Conservation (phyloP, 2,113 vertebrate genomes). For the Nycticebus coucang region DNA sequence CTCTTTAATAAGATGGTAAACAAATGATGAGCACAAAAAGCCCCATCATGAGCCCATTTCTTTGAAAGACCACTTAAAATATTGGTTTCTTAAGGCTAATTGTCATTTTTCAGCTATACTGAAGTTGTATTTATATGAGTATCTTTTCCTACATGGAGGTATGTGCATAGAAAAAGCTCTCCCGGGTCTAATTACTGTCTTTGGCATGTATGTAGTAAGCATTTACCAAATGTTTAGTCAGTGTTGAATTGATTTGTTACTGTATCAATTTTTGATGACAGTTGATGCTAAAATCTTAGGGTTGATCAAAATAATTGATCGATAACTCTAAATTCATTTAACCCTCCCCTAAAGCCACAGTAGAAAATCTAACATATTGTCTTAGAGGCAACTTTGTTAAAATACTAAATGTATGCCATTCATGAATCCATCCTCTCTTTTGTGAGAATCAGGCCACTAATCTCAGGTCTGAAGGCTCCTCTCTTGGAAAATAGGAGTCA, state of each 20-base stretch:
- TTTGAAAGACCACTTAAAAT: not conserved
- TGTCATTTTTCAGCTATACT: not conserved
- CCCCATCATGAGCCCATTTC: not conserved
- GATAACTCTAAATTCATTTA: not conserved
- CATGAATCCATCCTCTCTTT: too few species aligned
- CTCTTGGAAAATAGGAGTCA: not conserved
- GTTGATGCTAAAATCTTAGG: not conserved
- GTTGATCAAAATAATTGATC: not conserved
- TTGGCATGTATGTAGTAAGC: not conserved
- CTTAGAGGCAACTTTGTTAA: not conserved
- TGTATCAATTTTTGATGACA: not conserved
- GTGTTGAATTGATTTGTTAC: not conserved
- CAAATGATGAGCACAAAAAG: not conserved
- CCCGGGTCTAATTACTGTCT: not conserved
- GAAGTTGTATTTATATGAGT: not conserved
- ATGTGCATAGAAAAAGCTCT: not conserved
- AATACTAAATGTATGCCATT: not conserved
- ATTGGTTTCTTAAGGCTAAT: not conserved
- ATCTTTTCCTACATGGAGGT: not conserved
- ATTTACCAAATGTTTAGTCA: not conserved
- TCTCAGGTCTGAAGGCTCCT: not conserved
- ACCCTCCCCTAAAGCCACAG: not conserved
- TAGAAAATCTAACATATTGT: not conserved
- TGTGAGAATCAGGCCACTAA: not conserved
- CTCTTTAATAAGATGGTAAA: not conserved